phyloP scores from a whole-genome alignment of 1,140 invertebrate genomes.

The fruit fly (Drosophila melanogaster) region Release_6_plus_ISO1_MT NT_037436.4:5915001-5915500 shows the following conservation, averaged over 20 bases:
- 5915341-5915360: constrained; percentile 62
- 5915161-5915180: constrained; percentile 28
- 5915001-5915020: constrained; percentile 64
- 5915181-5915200: constrained; percentile 21
- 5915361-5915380: constrained; percentile 42
- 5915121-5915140: constrained; percentile 31
- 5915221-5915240: constrained; percentile 44
- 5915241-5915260: constrained; percentile 70
- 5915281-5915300: constrained; percentile 39
- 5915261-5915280: constrained; percentile 50
- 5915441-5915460: constrained; percentile 4
- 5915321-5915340: constrained; percentile 56
- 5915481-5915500: constrained; percentile 19
- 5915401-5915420: not conserved
- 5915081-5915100: constrained; percentile 31
- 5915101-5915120: constrained; percentile 42
- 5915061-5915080: constrained; percentile 60
- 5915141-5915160: constrained; percentile 14
- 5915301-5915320: not conserved
- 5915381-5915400: not conserved
- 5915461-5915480: not conserved
- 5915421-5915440: not conserved
- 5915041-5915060: constrained; percentile 28
- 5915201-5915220: not conserved
- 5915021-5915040: constrained; percentile 41